Base-by-base conservation (phyloP, 2,113 vertebrate species). In the Aramus guarauna region DNA sequence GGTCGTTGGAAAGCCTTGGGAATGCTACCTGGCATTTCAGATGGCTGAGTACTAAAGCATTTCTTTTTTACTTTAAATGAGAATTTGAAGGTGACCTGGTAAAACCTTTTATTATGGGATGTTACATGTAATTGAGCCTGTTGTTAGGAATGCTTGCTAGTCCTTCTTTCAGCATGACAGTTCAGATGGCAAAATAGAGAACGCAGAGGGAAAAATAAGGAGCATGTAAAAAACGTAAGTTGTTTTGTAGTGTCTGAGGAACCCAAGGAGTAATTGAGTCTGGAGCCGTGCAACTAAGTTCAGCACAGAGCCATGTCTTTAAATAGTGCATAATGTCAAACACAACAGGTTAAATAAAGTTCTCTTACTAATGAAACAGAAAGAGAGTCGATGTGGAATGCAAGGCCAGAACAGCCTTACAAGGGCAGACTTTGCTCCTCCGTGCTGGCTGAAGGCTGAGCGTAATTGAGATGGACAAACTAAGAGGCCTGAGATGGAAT, bases 291-390 rank as follows among this genome's bases (percentile, higher is more conserved):
- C 41, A 52, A 32, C 48, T 9, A 3, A 60, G 87, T 73, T 52
- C 75, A 67, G 81, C 39, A 4, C 81, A 43, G 66, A 6, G 29
- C 77, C 50, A 48, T 1, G 5, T 83, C 95, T 94, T 97, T 95
- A 97, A 94, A 96, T 91, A 90, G 95, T 50, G 67, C 45, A 2
- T 63, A 53, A 12, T 95, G 92, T 92, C 96, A 92, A 88, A 85
- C 63, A 67, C 77, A 83, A 69, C 88, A 85, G 92, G 90, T 92
- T 97, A 92, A 95, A 90, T 86, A 80, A 87, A 91, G 96, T 92
- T 73, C 90, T 78, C 73, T 88, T 85, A 58, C 59, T 96, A 89
- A 95, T 76, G 88, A 95, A 88, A 39, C 67, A 29, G 85, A 59
- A 63, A 53, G 80, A 41, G 68, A 41, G 68, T 12, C 5, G 7